Evolutionary conservation across 2,113 vertebrate genomes (phyloP), one percentile per base, ranked within the genome.

Genomic region (Otocyon megalotis): DNA sequence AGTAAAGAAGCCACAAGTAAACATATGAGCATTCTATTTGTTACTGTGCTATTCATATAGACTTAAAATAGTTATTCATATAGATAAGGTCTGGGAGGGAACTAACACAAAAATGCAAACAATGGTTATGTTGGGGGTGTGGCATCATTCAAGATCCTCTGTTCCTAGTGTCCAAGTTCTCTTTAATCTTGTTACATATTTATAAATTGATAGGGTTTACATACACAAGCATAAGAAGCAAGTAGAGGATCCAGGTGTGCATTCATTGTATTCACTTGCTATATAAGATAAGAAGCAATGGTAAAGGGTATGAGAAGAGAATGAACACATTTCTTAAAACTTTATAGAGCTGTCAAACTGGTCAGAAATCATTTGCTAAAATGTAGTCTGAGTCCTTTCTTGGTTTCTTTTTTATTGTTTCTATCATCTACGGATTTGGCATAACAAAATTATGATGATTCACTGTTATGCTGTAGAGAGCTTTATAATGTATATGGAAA

Each of bases 361-460:
- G 87, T 95, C 95, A 53, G 92, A 88, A 74, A 74, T 82, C 28
- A 82, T 97, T 88, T 92, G 43, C 89, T 96, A 62, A 82, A 77
- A 74, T 12, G 0, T 20, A 89, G 63, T 32, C 5, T 93, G 93
- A 89, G 54, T 81, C 63, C 81, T 95, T 93, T 85, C 76, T 69
- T 77, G 79, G 77, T 62, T 93, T 94, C 28, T 22, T 94, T 97
- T 97, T 97, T 94, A 97, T 95, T 97, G 89, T 92, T 97, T 93
- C 65, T 88, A 80, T 96, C 82, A 96, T 86, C 98, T 87, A 91
- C 5, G 0, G 48, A 76, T 76, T 94, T 95, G 86, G 22, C 96
- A 87, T 96, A 97, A 97, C 93, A 87, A 96, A 97, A 88, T 95
- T 92, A 98, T 43, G 95, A 96, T 96, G 90, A 97, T 97, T 96